Conservation (phyloP, 2,113 vertebrate genomes). For the Galbula dea region DNA sequence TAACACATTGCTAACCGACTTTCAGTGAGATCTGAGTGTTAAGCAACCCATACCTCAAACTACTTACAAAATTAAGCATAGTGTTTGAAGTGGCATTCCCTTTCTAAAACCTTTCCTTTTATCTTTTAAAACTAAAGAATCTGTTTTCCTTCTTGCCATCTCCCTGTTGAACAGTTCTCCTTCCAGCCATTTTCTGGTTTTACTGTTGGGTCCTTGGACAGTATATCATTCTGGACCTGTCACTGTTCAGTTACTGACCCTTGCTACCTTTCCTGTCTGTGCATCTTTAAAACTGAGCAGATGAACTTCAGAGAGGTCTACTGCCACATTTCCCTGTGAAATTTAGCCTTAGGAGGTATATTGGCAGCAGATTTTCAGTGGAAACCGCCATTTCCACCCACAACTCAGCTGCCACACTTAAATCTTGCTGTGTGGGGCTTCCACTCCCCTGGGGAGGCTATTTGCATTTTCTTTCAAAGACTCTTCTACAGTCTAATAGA, state of each 20-base stretch:
- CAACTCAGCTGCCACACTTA: constrained; percentile 49
- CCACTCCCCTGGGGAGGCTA: constrained; percentile 41
- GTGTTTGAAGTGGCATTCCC: background rate
- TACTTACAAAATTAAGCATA: background rate
- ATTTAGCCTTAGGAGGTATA: constrained; percentile 12
- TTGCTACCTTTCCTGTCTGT: background rate
- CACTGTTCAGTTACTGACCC: background rate
- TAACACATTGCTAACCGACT: background rate
- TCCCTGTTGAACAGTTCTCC: background rate
- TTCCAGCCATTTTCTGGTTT: background rate
- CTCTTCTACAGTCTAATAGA: constrained; percentile 38
- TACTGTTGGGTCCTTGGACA: background rate
- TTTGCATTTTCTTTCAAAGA: constrained; percentile 35
- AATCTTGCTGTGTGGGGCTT: constrained; percentile 52
- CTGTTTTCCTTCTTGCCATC: background rate
- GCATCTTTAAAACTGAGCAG: background rate
- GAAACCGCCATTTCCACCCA: constrained; percentile 49
- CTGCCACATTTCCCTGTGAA: background rate
- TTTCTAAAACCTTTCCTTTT: background rate
- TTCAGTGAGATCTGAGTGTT: background rate
- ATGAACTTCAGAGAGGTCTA: background rate
- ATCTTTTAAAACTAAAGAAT: background rate
- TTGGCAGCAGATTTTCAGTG: constrained; percentile 49
- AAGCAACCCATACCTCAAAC: background rate
- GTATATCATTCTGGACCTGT: background rate